A percentile compares a stretch with the other conserved stretches of the same genome.
Conservation (phyloP, 2,113 vertebrate genomes). For the Oreocharis arfaki region DNA sequence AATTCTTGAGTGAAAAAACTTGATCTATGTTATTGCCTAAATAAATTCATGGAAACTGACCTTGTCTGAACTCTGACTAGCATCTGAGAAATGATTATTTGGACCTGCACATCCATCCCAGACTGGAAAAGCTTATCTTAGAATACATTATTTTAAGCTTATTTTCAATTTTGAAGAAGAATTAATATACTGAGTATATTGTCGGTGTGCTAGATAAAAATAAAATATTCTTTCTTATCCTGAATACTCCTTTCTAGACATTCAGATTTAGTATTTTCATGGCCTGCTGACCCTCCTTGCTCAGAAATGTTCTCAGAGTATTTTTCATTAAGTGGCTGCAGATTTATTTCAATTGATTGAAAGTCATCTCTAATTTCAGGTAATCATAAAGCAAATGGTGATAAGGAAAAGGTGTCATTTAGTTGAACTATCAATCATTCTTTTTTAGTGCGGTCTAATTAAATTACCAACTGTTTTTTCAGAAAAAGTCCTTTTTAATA, state of each 20-base stretch:
- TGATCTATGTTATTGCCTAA: not conserved
- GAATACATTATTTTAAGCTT: not conserved
- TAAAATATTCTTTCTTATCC: not conserved
- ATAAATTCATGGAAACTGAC: not conserved
- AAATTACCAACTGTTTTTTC: not conserved
- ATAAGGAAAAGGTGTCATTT: not conserved
- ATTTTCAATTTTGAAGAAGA: not conserved
- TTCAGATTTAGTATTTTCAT: not conserved
- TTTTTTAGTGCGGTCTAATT: not conserved
- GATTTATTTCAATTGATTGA: slow-evolving; percentile 26
- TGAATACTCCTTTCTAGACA: not conserved
- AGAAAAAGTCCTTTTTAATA: not conserved
- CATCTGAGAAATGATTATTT: not conserved
- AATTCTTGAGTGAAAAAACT: not conserved
- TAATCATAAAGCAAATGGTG: slow-evolving; percentile 21
- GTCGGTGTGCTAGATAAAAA: not conserved
- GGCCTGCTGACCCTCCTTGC: not conserved
- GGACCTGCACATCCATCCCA: not conserved
- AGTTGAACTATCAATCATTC: not conserved
- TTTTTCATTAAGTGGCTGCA: slow-evolving; percentile 30
- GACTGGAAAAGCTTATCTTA: not conserved
- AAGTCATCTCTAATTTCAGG: slow-evolving; percentile 37
- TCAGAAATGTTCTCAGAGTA: not conserved
- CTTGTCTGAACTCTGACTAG: not conserved
- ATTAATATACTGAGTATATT: not conserved